A percentile compares a stretch with the other conserved stretches of the same genome.
Conservation (phyloP, 1,140 invertebrate species). For the Telenomus remus region DNA sequence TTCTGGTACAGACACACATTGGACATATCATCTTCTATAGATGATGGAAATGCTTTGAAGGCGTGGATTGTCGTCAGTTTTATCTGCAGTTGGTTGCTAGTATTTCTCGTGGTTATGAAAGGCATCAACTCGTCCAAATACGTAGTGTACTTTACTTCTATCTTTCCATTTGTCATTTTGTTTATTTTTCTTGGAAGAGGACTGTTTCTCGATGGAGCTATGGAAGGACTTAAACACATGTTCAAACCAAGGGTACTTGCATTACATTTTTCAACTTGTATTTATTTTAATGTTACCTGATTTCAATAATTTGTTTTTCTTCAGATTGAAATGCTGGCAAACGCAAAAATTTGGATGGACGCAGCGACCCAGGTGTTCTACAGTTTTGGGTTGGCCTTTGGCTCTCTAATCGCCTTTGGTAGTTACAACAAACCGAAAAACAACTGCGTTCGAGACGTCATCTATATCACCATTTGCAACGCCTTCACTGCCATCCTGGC, state of each 20-base stretch:
- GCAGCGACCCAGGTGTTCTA: slow-evolving; percentile 97
- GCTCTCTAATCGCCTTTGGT: slow-evolving; percentile 91
- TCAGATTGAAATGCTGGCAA: slow-evolving; percentile 85
- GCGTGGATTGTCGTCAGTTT: slow-evolving; percentile 97
- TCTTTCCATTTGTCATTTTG: not conserved
- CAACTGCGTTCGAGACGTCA: slow-evolving; percentile 91
- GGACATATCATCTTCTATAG: slow-evolving; percentile 88
- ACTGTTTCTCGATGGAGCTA: not conserved
- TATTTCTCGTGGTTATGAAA: slow-evolving; percentile 98
- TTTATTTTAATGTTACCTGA: not conserved
- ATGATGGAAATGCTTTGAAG: slow-evolving; percentile 87
- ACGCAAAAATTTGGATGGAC: slow-evolving; percentile 92
- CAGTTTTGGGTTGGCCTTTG: slow-evolving; percentile 93
- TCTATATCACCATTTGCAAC: slow-evolving; percentile 92
- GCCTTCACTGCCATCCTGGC: slow-evolving; percentile 94
- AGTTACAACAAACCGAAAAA: slow-evolving; percentile 93
- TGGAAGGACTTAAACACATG: slow-evolving; percentile 9
- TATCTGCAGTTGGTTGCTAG: slow-evolving; percentile 93
- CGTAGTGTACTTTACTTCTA: not conserved
- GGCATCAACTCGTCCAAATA: slow-evolving; percentile 92
- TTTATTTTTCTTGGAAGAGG: not conserved
- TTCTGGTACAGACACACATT: slow-evolving; percentile 92
- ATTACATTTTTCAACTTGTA: not conserved
- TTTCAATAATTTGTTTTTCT: slow-evolving; percentile 10
- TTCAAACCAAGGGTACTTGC: slow-evolving; percentile 3